A percentile compares a stretch with the other conserved stretches of the same genome.
phyloP scores from a whole-genome alignment of 2,888 invertebrate genomes.

The Fragum sueziense region DNA sequence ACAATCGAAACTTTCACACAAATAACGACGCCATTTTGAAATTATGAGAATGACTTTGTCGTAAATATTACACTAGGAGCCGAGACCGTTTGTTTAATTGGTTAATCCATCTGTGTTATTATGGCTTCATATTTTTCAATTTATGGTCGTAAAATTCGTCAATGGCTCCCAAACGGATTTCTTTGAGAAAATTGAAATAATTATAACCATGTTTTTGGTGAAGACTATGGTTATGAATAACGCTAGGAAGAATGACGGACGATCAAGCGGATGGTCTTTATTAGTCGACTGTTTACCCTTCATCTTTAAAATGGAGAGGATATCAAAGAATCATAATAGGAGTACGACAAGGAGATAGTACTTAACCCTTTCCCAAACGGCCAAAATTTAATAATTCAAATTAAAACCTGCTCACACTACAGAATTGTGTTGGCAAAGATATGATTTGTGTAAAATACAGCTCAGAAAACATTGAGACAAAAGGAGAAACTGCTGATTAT shows the following conservation, averaged over 20 bases:
- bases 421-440: too few relatives aligned
- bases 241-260: neutral
- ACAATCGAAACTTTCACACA: conserved; percentile 1
- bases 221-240: conserved; percentile 12
- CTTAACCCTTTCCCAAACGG: too few relatives aligned
- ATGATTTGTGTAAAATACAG: too few relatives aligned
- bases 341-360: too few relatives aligned
- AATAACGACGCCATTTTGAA: conserved; percentile 21
- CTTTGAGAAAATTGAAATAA: conserved; percentile 34
- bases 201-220: conserved; percentile 12
- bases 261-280: neutral
- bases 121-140: conserved; percentile 44
- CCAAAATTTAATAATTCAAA: too few relatives aligned
- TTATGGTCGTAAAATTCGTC: conserved; percentile 41
- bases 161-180: conserved; percentile 36
- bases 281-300: neutral
- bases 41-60: conserved; percentile 22
- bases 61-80: conserved; percentile 17
- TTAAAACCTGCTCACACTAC: too few relatives aligned
- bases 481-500: too few relatives aligned
- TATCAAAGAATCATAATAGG: too few relatives aligned
- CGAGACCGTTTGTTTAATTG: conserved; percentile 28
- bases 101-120: conserved; percentile 38
- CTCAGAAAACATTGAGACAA: too few relatives aligned
- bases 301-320: too few relatives aligned